A percentile compares a stretch with the other conserved stretches of the same genome.
These are phyloP conservation scores for honey bee (Apis mellifera) DNA, from an alignment of 1,140 invertebrate species.

Conservation along the genomic window DNA sequence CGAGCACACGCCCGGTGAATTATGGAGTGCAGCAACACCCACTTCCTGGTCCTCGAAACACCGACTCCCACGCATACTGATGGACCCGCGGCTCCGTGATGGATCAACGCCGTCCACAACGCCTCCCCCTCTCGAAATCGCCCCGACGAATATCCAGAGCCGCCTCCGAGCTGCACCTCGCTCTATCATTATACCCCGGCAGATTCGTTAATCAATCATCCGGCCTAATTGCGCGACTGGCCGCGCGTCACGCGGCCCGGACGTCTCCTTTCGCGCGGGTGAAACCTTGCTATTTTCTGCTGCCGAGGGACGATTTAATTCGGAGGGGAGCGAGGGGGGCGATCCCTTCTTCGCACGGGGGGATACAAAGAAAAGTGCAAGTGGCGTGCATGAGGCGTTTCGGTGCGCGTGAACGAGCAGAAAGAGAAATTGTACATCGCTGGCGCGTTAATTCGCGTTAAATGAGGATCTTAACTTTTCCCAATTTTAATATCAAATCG, in stretches of 20 bases:
- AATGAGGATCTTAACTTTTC: too few species aligned
- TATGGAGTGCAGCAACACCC: slow-evolving; percentile 66
- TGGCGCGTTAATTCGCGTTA: too few species aligned
- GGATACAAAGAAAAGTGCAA: not conserved
- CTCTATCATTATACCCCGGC: slow-evolving; percentile 62
- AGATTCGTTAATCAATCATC: slow-evolving; percentile 65
- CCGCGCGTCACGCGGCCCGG: slow-evolving; percentile 25
- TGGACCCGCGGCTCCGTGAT: slow-evolving; percentile 56
- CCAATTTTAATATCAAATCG: too few species aligned
- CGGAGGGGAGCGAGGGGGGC: not conserved
- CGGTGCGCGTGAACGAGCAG: too few species aligned
- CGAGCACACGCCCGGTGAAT: slow-evolving; percentile 58
- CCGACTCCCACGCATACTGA: slow-evolving; percentile 65
- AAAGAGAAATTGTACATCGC: too few species aligned
- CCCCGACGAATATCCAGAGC: slow-evolving; percentile 13
- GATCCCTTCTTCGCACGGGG: too few species aligned
- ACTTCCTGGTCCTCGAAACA: slow-evolving; percentile 68
- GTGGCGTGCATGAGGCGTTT: not conserved
- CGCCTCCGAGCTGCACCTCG: slow-evolving; percentile 6
- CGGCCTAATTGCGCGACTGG: slow-evolving; percentile 55
- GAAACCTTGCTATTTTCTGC: slow-evolving; percentile 42
- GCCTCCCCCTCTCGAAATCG: slow-evolving; percentile 19
- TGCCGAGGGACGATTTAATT: slow-evolving; percentile 23
- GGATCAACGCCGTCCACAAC: slow-evolving; percentile 35
- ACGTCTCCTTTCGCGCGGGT: slow-evolving; percentile 50